Percentiles rank a stretch among this genome's conserved stretches.
Evolutionary conservation across 1,140 invertebrate genomes (phyloP).

Genomic region (Meteorus sp.): DNA sequence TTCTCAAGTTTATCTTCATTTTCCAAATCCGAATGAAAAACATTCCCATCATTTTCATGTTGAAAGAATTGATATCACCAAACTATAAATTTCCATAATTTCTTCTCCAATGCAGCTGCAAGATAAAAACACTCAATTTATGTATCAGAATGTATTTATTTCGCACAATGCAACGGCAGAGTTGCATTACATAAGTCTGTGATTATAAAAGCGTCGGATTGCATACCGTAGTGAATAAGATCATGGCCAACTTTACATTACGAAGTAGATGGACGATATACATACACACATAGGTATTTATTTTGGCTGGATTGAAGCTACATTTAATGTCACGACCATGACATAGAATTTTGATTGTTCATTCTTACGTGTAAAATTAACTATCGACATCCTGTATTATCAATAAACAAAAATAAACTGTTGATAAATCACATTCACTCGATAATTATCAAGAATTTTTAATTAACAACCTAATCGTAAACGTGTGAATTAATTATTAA

Average conservation of each 20-base stretch:
- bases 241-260: slow-evolving; percentile 50
- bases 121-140: background rate
- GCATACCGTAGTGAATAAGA: slow-evolving; percentile 43
- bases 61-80: no score
- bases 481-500: no score
- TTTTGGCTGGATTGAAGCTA: no score
- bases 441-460: no score
- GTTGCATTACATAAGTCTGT: background rate
- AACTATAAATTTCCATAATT: no score
- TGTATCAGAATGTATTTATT: background rate
- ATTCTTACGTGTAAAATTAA: slow-evolving; percentile 31
- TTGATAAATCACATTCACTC: background rate
- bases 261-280: slow-evolving; percentile 50
- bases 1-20: no score
- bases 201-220: slow-evolving; percentile 48
- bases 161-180: background rate
- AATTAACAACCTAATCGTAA: no score
- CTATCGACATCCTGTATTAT: background rate
- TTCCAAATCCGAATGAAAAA: no score
- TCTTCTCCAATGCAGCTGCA: no score
- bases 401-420: no score
- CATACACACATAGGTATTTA: slow-evolving; percentile 41
- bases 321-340: slow-evolving; percentile 47
- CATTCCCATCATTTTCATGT: no score
- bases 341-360: no score